Percentiles rank a stretch among this genome's conserved stretches.
phyloP scores from a whole-genome alignment of 2,113 vertebrate genomes.

The Notechis scutatus region DNA sequence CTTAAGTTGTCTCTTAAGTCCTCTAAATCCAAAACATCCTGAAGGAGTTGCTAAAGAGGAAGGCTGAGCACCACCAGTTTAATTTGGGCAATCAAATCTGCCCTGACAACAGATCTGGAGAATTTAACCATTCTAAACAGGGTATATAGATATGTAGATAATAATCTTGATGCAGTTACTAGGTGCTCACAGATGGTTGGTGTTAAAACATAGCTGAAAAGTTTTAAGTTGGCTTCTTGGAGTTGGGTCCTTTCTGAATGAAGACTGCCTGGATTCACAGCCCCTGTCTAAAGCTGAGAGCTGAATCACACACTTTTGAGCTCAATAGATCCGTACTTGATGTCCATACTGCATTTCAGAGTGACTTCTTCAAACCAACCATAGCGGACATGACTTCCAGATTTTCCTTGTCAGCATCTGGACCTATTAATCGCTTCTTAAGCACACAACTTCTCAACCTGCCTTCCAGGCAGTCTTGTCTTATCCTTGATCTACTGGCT shows the following conservation, averaged over 20 bases:
- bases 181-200: background rate
- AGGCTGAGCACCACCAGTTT: background rate
- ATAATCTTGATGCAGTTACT: background rate
- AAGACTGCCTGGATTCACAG: background rate
- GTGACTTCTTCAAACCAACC: background rate
- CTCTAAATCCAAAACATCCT: background rate
- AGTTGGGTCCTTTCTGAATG: background rate
- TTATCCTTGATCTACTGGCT: background rate
- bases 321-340: background rate
- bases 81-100: background rate
- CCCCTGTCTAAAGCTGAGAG: background rate
- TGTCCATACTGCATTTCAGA: background rate
- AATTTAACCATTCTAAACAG: background rate
- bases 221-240: background rate
- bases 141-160: background rate
- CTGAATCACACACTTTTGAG: background rate
- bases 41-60: background rate
- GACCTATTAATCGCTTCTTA: background rate
- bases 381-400: background rate
- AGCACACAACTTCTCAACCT: background rate
- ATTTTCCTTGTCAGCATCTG: background rate
- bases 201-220: background rate
- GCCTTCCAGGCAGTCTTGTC: background rate
- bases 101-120: background rate
- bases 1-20: background rate